Evolutionary conservation across 2,888 invertebrate genomes (phyloP).

Genomic region (Cephus rjabovi): DNA sequence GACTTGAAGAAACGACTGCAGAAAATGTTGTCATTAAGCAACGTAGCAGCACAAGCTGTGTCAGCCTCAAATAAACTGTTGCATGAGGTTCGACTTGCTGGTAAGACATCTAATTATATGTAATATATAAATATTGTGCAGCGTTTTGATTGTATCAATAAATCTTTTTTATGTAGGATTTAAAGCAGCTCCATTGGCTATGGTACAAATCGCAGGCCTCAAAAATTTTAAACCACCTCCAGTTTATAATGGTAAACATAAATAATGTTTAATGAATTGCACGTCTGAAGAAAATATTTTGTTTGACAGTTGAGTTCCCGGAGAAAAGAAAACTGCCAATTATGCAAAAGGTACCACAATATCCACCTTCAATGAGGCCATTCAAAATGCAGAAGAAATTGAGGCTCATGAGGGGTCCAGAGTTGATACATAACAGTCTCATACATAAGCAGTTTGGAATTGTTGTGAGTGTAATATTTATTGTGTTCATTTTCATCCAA

Average conservation of each 20-base stretch:
- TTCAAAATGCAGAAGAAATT: slow-evolving; percentile 89
- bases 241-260: slow-evolving; percentile 74
- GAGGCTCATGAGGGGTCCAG: slow-evolving; percentile 91
- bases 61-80: not conserved
- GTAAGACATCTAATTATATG: not conserved
- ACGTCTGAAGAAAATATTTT: slow-evolving; percentile 6
- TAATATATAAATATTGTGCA: slow-evolving; percentile 11
- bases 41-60: not conserved
- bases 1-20: not conserved
- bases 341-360: slow-evolving; percentile 80
- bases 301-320: slow-evolving; percentile 69
- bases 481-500: slow-evolving; percentile 11
- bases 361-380: slow-evolving; percentile 75
- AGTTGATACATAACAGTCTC: slow-evolving; percentile 84
- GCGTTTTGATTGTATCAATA: slow-evolving; percentile 16
- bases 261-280: slow-evolving; percentile 22
- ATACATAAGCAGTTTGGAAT: slow-evolving; percentile 94
- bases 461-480: slow-evolving; percentile 73
- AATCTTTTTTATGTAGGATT: slow-evolving; percentile 4
- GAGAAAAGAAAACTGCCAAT: slow-evolving; percentile 78
- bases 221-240: slow-evolving; percentile 78
- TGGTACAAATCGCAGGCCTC: slow-evolving; percentile 69
- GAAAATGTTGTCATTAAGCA: not conserved
- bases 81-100: not conserved
- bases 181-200: slow-evolving; percentile 1